Percentiles rank a stretch among this genome's conserved stretches.
Evolutionary conservation across 2,113 vertebrate genomes (phyloP).

Genomic region (Pionites leucogaster): DNA sequence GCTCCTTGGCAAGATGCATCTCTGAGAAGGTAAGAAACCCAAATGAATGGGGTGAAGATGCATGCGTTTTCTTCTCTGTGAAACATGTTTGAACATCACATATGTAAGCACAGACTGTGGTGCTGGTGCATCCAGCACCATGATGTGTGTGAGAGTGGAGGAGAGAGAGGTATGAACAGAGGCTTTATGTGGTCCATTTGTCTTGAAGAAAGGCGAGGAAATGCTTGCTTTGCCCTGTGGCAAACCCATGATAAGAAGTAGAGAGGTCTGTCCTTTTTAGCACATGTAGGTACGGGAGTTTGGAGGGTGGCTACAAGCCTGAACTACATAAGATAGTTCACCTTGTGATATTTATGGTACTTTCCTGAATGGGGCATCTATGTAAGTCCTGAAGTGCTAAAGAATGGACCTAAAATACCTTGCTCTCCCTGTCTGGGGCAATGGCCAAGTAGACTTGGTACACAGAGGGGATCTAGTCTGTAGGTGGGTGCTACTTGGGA

Average conservation of each 20-base stretch:
- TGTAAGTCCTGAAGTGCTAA: not conserved
- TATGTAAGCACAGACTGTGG: not conserved
- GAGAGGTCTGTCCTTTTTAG: not conserved
- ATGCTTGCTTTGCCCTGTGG: not conserved
- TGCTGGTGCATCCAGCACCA: not conserved
- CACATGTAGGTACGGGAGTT: accelerated
- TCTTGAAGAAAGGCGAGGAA: not conserved
- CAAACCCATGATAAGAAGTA: not conserved
- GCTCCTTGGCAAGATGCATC: not conserved
- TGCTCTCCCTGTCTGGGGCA: not conserved
- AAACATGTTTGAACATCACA: not conserved
- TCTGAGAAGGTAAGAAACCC: not conserved
- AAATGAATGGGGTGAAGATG: not conserved
- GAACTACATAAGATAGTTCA: too few species aligned
- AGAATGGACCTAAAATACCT: not conserved
- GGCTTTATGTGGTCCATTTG: not conserved
- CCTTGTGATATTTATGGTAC: too few species aligned
- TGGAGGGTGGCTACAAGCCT: not conserved
- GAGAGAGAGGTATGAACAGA: not conserved
- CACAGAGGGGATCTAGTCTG: accelerated
- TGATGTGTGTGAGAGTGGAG: not conserved
- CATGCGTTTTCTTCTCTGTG: not conserved
- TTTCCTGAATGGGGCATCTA: not conserved
- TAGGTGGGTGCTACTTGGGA: not conserved
- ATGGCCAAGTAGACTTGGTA: not conserved